A percentile compares a stretch with the other conserved stretches of the same genome.
Evolutionary conservation across 2,888 invertebrate genomes (phyloP).

Genomic region (Idaea dimidiata): DNA sequence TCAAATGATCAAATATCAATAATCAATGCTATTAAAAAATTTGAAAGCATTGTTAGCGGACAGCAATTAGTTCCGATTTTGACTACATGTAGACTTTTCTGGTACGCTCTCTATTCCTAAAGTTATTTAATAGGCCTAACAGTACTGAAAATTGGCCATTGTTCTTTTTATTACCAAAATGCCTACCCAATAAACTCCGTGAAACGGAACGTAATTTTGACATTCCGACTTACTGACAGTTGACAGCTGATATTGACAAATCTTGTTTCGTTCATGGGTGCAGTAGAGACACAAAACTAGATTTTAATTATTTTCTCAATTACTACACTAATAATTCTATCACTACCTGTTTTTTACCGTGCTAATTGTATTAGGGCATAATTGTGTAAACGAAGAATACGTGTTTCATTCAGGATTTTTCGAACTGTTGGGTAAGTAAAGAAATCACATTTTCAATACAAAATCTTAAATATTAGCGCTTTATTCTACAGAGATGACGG

Average conservation of each 20-base stretch:
- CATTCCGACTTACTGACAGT: constrained; percentile 14
- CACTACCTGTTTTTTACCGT: constrained; percentile 9
- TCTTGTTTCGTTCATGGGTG: constrained; percentile 61
- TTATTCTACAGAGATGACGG: constrained; percentile 16
- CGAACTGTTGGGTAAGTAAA: constrained; percentile 51
- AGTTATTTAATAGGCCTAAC: no score
- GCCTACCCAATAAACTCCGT: no score
- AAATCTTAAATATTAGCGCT: constrained; percentile 26
- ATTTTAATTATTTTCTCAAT: constrained; percentile 7
- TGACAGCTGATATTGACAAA: constrained; percentile 33
- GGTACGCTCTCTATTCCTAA: no score
- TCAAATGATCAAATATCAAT: no score
- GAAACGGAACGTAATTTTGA: constrained; percentile 19
- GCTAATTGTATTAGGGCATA: constrained; percentile 35
- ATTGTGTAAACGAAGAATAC: constrained; percentile 19
- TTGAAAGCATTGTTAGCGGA: no score
- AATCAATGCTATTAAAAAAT: no score
- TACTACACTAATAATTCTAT: constrained; percentile 7
- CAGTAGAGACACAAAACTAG: constrained; percentile 30
- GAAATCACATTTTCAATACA: constrained; percentile 20
- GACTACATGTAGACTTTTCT: no score
- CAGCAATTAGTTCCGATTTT: no score
- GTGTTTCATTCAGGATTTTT: constrained; percentile 36
- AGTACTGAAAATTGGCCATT: not conserved
- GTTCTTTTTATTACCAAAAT: not conserved